phyloP scores from a whole-genome alignment of 2,888 invertebrate genomes.

The Gibbula magus region DNA sequence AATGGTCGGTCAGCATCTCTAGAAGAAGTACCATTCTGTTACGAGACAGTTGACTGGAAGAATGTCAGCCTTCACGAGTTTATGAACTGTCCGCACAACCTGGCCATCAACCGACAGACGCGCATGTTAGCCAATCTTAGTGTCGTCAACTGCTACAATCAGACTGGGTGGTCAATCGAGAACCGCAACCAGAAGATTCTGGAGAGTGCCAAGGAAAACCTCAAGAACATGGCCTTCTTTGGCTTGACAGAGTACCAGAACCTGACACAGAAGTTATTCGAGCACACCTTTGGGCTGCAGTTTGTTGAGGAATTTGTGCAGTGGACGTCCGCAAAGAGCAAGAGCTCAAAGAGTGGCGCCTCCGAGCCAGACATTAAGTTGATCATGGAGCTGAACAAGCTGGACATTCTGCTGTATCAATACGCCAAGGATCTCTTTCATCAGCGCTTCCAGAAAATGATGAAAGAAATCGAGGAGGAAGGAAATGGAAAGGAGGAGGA shows the following conservation, averaged over 20 bases:
- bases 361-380: constrained; percentile 84
- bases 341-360: constrained; percentile 86
- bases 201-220: constrained; percentile 95
- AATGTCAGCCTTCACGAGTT: constrained; percentile 94
- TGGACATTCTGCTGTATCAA: constrained; percentile 94
- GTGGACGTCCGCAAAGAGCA: constrained; percentile 91
- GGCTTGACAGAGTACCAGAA: constrained; percentile 97
- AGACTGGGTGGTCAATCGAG: constrained; percentile 51
- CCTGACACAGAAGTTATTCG: constrained; percentile 74
- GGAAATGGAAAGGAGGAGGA: too few species aligned
- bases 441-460: constrained; percentile 76
- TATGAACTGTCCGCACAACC: constrained; percentile 91
- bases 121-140: constrained; percentile 97
- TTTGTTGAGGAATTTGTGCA: constrained; percentile 83
- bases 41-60: constrained; percentile 81
- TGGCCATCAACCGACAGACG: constrained; percentile 96
- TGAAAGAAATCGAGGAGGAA: constrained; percentile 27
- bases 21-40: constrained; percentile 85
- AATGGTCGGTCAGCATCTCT: constrained; percentile 84
- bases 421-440: constrained; percentile 91
- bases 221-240: constrained; percentile 94
- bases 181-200: constrained; percentile 82
- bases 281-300: constrained; percentile 67
- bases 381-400: constrained; percentile 87
- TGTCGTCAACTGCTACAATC: constrained; percentile 95